Evolutionary conservation across 1,140 invertebrate species (phyloP).

Genomic region (Pseudobourletiella spinata): DNA sequence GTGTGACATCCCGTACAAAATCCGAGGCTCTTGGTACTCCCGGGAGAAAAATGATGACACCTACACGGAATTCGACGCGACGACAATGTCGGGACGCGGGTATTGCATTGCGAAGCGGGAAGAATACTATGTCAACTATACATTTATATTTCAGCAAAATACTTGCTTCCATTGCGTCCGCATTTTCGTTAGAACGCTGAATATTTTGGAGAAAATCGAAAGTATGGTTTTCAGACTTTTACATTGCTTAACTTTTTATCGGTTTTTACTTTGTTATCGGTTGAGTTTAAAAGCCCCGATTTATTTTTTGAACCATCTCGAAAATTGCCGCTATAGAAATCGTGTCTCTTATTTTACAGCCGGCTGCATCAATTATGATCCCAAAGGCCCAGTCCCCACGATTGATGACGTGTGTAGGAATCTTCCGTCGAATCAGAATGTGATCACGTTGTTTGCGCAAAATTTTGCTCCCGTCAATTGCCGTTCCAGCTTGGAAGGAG

Average conservation of each 20-base stretch:
- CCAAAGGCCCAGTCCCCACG: slow-evolving; percentile 51
- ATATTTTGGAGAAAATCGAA: slow-evolving; percentile 82
- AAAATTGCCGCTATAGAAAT: too few relatives aligned
- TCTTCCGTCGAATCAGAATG: slow-evolving; percentile 64
- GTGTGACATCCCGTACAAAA: slow-evolving; percentile 58
- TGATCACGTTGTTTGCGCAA: slow-evolving; percentile 78
- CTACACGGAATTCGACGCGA: slow-evolving; percentile 68
- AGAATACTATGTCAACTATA: slow-evolving; percentile 71
- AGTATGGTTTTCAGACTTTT: slow-evolving; percentile 54
- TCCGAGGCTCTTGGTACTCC: slow-evolving; percentile 81
- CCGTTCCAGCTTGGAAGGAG: slow-evolving; percentile 81
- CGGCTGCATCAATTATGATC: slow-evolving; percentile 60
- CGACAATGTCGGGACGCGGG: slow-evolving; percentile 61
- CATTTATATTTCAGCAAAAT: slow-evolving; percentile 61
- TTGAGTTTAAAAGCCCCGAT: too few relatives aligned
- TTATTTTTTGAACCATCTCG: too few relatives aligned
- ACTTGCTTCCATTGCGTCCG: slow-evolving; percentile 77
- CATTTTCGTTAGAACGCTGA: slow-evolving; percentile 73
- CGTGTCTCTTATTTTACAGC: too few relatives aligned
- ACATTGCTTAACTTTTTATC: too few relatives aligned
- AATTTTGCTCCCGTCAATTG: slow-evolving; percentile 87
- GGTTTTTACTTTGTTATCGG: too few relatives aligned
- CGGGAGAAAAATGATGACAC: slow-evolving; percentile 78
- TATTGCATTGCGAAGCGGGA: slow-evolving; percentile 59
- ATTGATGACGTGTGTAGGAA: slow-evolving; percentile 65